Conservation (phyloP, 2,888 invertebrate species). For the Melieria crassipennis region DNA sequence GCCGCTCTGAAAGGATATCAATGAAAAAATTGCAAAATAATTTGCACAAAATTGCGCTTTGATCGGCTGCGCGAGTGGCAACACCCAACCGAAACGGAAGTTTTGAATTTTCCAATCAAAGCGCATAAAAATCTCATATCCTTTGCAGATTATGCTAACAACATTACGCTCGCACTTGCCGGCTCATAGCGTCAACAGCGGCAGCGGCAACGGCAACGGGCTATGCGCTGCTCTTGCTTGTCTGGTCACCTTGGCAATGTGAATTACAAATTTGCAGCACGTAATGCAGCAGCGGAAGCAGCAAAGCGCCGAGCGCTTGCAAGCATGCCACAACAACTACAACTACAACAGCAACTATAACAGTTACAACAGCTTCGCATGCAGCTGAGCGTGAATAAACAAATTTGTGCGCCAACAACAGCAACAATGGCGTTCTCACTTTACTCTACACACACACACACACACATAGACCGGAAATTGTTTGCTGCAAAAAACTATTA, state of each 20-base stretch:
- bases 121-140: slow-evolving; percentile 31
- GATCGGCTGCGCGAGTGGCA: too few species aligned
- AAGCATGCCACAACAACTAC: too few species aligned
- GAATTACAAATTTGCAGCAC: slow-evolving; percentile 10
- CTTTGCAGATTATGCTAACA: slow-evolving; percentile 10
- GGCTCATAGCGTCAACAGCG: not conserved
- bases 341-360: too few species aligned
- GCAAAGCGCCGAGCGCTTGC: not conserved
- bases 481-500: slow-evolving; percentile 40
- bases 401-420: not conserved
- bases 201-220: not conserved
- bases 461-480: slow-evolving; percentile 36
- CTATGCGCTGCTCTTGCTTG: not conserved
- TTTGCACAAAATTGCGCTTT: too few species aligned
- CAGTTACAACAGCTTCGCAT: not conserved
- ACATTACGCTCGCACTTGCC: not conserved
- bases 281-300: not conserved
- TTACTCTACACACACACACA: not conserved
- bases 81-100: not conserved
- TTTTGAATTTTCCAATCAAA: slow-evolving; percentile 22
- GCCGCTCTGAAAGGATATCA: too few species aligned
- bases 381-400: slow-evolving; percentile 3
- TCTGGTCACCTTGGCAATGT: not conserved
- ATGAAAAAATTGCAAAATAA: too few species aligned
- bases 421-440: too few species aligned